phyloP scores from a whole-genome alignment of 2,797 vertebrate species.

The Aldrovandia affinis region DNA sequence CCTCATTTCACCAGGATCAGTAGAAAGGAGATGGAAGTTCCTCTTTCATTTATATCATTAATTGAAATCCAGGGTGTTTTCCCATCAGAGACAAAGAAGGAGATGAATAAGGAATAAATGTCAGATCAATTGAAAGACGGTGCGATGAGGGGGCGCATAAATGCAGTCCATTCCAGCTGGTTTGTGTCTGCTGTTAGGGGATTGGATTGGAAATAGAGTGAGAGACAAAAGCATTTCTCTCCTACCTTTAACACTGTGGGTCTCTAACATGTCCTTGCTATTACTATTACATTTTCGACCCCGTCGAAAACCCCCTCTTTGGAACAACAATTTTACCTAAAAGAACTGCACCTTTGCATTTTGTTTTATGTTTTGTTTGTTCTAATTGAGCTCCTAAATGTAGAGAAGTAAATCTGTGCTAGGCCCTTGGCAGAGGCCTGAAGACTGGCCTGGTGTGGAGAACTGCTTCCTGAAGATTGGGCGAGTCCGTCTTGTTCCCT shows the following conservation, averaged over 20 bases:
- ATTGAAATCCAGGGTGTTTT: not conserved
- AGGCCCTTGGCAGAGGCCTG: too few species aligned
- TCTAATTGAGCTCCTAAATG: too few species aligned
- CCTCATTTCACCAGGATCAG: not conserved
- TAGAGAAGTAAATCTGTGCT: too few species aligned
- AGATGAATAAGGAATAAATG: not conserved
- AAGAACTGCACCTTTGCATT: too few species aligned
- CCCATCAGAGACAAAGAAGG: not conserved
- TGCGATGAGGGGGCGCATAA: not conserved
- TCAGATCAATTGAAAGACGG: not conserved
- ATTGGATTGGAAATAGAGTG: not conserved
- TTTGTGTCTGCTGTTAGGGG: not conserved
- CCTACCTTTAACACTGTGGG: not conserved
- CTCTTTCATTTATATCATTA: conserved; percentile 14
- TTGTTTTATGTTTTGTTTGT: too few species aligned
- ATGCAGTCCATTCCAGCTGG: not conserved
- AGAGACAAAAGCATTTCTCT: not conserved
- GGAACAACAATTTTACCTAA: too few species aligned
- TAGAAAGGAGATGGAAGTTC: not conserved
- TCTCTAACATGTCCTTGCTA: not conserved
- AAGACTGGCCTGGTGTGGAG: too few species aligned
- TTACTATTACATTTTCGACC: conserved; percentile 1
- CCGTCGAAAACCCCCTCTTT: too few species aligned
- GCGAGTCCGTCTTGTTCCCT: too few species aligned
- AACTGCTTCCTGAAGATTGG: too few species aligned